Evolutionary conservation across 1,140 invertebrate species (phyloP), one percentile per base, ranked within the genome.

Genomic region (Drosophila ohnishii): DNA sequence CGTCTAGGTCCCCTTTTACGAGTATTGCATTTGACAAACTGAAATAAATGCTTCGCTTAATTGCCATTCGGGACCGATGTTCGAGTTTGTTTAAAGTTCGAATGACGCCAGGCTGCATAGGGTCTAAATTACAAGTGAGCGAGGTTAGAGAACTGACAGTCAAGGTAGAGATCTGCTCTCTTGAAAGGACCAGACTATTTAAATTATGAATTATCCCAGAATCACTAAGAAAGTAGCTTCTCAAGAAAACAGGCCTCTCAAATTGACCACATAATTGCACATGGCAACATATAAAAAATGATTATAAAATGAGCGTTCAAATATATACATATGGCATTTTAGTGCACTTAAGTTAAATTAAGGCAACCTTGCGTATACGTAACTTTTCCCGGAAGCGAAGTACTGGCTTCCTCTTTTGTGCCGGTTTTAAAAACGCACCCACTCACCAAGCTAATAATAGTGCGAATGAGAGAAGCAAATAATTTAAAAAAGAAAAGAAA

Each of bases 21-120:
- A 63, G 70, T 85, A 75, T 62, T 81, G 66, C 72, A 79, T 67
- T 85, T 75, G 81, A 56, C 74, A 78, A 67, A 58, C 60, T 47
- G 60, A 77, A 75, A 80, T 78, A 75, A 84, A 80, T 70, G 60
- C 53, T 69, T 44, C 35, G 72, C 71, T 57, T 83, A 79, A 84
- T 83, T 84, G 67, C 39, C 67, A 59, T 69, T 83, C 22, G 22
- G 22, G 22, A 22, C 22, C 22, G 2, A 22, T 22, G 22, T 22
- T 22, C 22, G 22, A 22, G 22, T 64, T 64, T 72, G 63, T 66
- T 61, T 78, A 51, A 60, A 35, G 40, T 19, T 51, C 13, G 60
- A 10, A 34, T 50, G 16, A 11, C 16, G 16, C 59, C 25, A 60
- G 64, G 25, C 65, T 22, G 22, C 22, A 22, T 2, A 22, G 1